These are phyloP conservation scores for Oenanthe melanoleuca DNA, from an alignment of 2,113 vertebrate genomes.

Conservation along the genomic window DNA sequence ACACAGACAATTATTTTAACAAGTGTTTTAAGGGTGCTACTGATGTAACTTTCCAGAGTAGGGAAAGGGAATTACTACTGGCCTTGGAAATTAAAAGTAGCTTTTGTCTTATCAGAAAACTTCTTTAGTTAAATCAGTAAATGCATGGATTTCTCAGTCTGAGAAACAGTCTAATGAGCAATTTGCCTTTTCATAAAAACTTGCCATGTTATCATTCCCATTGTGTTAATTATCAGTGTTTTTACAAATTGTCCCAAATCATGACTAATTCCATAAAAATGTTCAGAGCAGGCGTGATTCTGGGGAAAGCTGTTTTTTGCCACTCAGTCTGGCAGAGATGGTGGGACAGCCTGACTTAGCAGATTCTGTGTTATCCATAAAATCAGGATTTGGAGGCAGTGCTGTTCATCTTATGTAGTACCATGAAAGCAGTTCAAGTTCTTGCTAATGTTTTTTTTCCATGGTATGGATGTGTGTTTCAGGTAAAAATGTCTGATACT, in stretches of 20 bases:
- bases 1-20: not conserved
- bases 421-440: not conserved
- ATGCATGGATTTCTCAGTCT: fast-evolving
- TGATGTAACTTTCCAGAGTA: not conserved
- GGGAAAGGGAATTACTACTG: not conserved
- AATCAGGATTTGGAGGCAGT: not conserved
- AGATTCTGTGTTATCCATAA: not conserved
- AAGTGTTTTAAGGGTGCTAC: not conserved
- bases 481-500: not conserved
- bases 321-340: not conserved
- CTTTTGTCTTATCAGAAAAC: not conserved
- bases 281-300: not conserved
- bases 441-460: not conserved
- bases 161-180: not conserved
- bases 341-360: not conserved
- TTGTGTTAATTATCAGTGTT: not conserved
- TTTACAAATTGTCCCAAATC: not conserved
- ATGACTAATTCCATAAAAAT: not conserved
- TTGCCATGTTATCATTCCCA: not conserved
- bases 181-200: not conserved
- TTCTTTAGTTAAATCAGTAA: not conserved
- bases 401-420: fast-evolving
- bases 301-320: not conserved
- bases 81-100: not conserved
- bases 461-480: not conserved